phyloP scores from a whole-genome alignment of 2,888 invertebrate species.

The Actias luna region DNA sequence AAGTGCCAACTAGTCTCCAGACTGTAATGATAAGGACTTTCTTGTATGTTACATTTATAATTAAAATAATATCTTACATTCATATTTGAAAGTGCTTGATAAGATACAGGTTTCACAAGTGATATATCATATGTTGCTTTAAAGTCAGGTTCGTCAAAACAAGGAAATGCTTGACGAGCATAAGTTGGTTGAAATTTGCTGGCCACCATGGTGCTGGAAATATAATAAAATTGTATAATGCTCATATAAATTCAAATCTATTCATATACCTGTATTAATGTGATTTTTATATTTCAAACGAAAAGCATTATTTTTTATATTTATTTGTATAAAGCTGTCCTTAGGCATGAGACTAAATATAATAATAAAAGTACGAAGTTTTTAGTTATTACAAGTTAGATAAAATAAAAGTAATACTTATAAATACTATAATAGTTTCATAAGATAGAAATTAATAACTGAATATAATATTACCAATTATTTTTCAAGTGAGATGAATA shows the following conservation, averaged over 20 bases:
- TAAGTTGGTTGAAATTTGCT: conserved; percentile 98
- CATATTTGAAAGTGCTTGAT: conserved; percentile 94
- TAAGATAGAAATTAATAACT: not conserved
- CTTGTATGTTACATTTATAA: no score
- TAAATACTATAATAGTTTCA: no score
- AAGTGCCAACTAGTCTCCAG: no score
- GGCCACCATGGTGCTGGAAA: conserved; percentile 90
- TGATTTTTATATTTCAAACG: no score
- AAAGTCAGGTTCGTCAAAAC: conserved; percentile 96
- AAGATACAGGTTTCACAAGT: conserved; percentile 86
- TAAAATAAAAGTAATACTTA: no score
- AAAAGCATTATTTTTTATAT: no score
- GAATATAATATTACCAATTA: conserved; percentile 56
- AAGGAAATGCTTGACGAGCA: conserved; percentile 96
- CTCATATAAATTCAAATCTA: no score
- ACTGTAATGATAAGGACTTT: not conserved
- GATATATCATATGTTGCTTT: conserved; percentile 93
- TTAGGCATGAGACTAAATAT: no score
- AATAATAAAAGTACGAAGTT: no score
- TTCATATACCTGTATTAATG: no score
- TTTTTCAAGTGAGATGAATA: conserved; percentile 85
- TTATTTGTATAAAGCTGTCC: no score
- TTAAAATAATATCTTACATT: conserved; percentile 85
- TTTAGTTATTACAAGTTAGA: no score
- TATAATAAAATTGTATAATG: not conserved